These are phyloP conservation scores for Hoplostethus atlanticus DNA, from an alignment of 2,797 vertebrate genomes.

Conservation along the genomic window DNA sequence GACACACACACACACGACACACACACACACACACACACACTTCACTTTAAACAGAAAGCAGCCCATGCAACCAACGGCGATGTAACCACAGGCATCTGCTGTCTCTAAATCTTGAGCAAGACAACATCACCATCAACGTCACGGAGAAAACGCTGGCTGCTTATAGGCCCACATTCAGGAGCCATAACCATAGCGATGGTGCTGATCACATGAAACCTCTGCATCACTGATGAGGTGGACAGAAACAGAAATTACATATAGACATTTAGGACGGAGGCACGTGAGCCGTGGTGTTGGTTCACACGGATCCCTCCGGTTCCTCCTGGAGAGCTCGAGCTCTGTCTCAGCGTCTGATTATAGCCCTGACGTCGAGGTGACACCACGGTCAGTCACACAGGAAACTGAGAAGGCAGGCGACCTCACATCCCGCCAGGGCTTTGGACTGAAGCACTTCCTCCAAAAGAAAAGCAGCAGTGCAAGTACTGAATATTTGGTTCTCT, in stretches of 20 bases:
- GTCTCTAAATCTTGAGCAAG: conserved; percentile 14
- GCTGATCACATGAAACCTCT: conserved; percentile 1
- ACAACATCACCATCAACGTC: background rate
- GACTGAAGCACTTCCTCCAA: conserved; percentile 75
- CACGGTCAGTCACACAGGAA: conserved; percentile 82
- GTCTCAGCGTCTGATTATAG: conserved; percentile 48
- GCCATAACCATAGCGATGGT: background rate
- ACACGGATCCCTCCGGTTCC: conserved; percentile 25
- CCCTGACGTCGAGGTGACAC: conserved; percentile 54
- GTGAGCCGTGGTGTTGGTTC: conserved; percentile 45
- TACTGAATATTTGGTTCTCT: conserved; percentile 50
- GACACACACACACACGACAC: conserved; percentile 4
- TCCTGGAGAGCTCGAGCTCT: conserved; percentile 43
- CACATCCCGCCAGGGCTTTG: conserved; percentile 80
- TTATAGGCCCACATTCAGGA: conserved; percentile 11
- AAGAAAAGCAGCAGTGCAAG: conserved; percentile 45
- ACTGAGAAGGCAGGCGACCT: conserved; percentile 75
- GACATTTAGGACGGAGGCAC: conserved; percentile 13
- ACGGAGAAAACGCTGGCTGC: background rate
- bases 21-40: conserved; percentile 16
- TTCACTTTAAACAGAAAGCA: conserved; percentile 28
- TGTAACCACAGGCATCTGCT: conserved; percentile 21
- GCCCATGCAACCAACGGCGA: conserved; percentile 10
- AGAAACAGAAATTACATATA: conserved; percentile 9
- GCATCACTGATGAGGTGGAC: background rate